Percentiles rank a stretch among this genome's conserved stretches.
These are phyloP conservation scores for Penelope pileata DNA, from an alignment of 2,113 vertebrate species.

Conservation along the genomic window DNA sequence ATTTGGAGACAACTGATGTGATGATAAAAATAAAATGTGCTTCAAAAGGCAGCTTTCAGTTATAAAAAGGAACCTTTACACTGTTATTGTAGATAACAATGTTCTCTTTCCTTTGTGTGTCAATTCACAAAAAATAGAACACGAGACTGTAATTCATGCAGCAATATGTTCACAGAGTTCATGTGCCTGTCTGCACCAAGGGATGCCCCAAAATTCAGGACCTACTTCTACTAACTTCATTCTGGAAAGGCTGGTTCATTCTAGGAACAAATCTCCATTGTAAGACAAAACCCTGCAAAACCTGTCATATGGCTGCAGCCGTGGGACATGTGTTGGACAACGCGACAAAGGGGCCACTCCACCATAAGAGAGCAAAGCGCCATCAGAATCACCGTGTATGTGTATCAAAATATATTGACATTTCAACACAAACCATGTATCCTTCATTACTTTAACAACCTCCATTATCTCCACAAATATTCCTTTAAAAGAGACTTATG, in stretches of 20 bases:
- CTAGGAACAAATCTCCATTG: not conserved
- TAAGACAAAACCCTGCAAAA: not conserved
- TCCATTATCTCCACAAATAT: not conserved
- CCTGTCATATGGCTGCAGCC: not conserved
- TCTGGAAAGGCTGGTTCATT: not conserved
- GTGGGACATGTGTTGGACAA: not conserved
- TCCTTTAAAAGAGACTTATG: not conserved
- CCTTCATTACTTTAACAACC: not conserved
- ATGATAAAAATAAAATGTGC: constrained; percentile 16
- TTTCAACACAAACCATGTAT: not conserved
- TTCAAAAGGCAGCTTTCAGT: not conserved
- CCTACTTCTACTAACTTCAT: not conserved
- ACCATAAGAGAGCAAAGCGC: not conserved
- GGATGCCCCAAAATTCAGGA: not conserved
- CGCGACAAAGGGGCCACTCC: not conserved
- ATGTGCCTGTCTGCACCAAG: not conserved
- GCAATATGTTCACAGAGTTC: not conserved
- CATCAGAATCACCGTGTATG: not conserved
- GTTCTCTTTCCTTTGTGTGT: not conserved
- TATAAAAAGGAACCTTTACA: not conserved
- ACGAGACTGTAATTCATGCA: not conserved
- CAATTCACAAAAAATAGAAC: not conserved
- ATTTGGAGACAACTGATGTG: not conserved
- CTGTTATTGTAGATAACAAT: not conserved
- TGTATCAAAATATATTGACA: not conserved